Percentiles rank a stretch among this genome's conserved stretches.
Conservation (phyloP, 2,888 invertebrate species). For the Resseliella maxima region DNA sequence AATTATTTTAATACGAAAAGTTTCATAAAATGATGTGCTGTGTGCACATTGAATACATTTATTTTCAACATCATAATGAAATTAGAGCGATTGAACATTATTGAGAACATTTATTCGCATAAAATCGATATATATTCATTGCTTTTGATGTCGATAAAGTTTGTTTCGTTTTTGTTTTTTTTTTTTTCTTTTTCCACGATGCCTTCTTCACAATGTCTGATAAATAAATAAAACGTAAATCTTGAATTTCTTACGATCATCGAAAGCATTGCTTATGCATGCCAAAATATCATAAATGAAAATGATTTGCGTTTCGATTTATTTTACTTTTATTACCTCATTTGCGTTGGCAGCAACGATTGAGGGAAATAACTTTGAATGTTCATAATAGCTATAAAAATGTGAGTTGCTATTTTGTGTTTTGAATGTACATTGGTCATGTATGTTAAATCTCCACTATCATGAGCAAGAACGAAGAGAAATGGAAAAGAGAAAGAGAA, state of each 20-base stretch:
- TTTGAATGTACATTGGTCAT: not conserved
- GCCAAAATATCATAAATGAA: not conserved
- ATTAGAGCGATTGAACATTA: not conserved
- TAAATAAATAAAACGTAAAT: not conserved
- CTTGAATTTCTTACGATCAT: not conserved
- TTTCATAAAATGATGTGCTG: not conserved
- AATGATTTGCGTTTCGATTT: conserved; percentile 10
- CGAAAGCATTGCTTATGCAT: not conserved
- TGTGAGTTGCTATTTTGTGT: not conserved
- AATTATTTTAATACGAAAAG: conserved; percentile 34
- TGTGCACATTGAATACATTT: not conserved
- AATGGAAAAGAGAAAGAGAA: too few species aligned
- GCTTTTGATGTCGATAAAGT: not conserved
- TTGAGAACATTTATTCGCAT: not conserved
- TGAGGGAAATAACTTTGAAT: not conserved
- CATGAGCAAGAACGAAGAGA: too few species aligned
- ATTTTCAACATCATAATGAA: not conserved
- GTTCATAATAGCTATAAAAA: not conserved
- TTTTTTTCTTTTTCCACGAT: not conserved
- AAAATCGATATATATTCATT: conserved; percentile 35
- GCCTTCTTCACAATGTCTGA: not conserved
- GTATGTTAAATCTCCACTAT: not conserved
- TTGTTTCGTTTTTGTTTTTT: too few species aligned
- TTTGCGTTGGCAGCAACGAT: not conserved
- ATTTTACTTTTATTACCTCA: conserved; percentile 2